phyloP scores from a whole-genome alignment of 2,888 invertebrate species.

The Mermis nigrescens region DNA sequence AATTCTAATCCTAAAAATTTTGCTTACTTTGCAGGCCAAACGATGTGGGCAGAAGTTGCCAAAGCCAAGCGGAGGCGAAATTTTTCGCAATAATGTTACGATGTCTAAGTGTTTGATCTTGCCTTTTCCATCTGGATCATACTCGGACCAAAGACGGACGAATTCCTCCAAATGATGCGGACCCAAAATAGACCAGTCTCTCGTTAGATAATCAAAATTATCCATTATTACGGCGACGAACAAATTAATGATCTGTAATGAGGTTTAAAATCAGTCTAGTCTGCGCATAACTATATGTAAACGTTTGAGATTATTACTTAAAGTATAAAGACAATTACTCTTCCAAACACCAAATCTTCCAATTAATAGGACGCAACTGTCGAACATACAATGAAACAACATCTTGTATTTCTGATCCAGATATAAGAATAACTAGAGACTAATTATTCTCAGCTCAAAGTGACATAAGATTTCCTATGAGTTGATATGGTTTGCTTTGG shows the following conservation, averaged over 20 bases:
- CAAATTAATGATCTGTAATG: slow-evolving; percentile 74
- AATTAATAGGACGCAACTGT: no score
- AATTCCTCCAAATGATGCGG: slow-evolving; percentile 98
- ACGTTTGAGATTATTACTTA: no score
- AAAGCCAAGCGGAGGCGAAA: slow-evolving; percentile 89
- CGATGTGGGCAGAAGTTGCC: slow-evolving; percentile 93
- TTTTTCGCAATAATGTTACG: slow-evolving; percentile 81
- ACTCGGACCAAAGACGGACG: slow-evolving; percentile 95
- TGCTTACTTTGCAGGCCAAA: slow-evolving; percentile 67
- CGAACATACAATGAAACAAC: no score
- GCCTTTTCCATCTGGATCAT: slow-evolving; percentile 94
- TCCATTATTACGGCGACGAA: slow-evolving; percentile 99
- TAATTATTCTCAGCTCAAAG: no score
- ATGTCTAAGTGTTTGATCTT: slow-evolving; percentile 95
- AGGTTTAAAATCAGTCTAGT: slow-evolving; percentile 4
- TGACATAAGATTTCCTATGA: no score
- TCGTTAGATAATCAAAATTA: slow-evolving; percentile 93
- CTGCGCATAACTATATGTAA: no score
- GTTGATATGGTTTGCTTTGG: no score
- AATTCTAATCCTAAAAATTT: no score
- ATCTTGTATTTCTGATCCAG: no score
- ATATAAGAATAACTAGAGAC: no score
- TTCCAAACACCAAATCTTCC: neutral
- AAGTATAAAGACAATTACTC: no score
- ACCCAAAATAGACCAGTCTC: slow-evolving; percentile 93